Evolutionary conservation across 2,888 invertebrate genomes (phyloP).

Genomic region (Micropterix aruncella): DNA sequence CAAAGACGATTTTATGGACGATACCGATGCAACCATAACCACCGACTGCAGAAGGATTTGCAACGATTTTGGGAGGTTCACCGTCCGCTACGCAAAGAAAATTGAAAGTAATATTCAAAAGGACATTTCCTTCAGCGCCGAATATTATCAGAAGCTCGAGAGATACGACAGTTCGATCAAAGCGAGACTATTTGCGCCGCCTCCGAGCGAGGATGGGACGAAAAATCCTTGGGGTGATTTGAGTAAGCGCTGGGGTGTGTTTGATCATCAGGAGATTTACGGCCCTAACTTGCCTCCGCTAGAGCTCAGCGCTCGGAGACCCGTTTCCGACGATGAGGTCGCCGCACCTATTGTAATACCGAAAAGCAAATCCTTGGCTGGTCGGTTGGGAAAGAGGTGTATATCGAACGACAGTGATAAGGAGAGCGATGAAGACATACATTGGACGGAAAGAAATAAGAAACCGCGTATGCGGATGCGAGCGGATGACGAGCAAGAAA

Average conservation of each 20-base stretch:
- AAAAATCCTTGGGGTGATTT: constrained; percentile 65
- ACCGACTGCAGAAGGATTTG: background rate
- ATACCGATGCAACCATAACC: background rate
- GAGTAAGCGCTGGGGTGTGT: constrained; percentile 54
- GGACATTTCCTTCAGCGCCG: background rate
- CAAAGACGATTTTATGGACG: background rate
- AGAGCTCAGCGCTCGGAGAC: constrained; percentile 17
- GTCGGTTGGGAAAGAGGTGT: constrained; percentile 25
- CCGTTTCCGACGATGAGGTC: constrained; percentile 12
- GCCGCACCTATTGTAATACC: constrained; percentile 21
- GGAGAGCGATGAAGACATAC: constrained; percentile 34
- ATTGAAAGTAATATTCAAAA: background rate
- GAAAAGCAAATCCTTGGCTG: constrained; percentile 21
- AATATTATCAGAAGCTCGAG: background rate
- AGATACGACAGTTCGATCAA: background rate
- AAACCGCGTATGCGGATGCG: constrained; percentile 72
- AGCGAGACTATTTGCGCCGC: background rate
- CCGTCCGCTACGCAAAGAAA: background rate
- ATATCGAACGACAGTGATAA: constrained; percentile 22
- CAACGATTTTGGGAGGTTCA: background rate
- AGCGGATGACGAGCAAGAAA: constrained; percentile 74
- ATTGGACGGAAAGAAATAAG: constrained; percentile 47
- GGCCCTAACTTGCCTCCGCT: constrained; percentile 19
- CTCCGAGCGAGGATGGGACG: background rate
- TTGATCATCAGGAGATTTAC: constrained; percentile 44